Percentiles rank a stretch among this genome's conserved stretches.
Conservation (phyloP, 2,113 vertebrate species). For the Mohoua ochrocephala region DNA sequence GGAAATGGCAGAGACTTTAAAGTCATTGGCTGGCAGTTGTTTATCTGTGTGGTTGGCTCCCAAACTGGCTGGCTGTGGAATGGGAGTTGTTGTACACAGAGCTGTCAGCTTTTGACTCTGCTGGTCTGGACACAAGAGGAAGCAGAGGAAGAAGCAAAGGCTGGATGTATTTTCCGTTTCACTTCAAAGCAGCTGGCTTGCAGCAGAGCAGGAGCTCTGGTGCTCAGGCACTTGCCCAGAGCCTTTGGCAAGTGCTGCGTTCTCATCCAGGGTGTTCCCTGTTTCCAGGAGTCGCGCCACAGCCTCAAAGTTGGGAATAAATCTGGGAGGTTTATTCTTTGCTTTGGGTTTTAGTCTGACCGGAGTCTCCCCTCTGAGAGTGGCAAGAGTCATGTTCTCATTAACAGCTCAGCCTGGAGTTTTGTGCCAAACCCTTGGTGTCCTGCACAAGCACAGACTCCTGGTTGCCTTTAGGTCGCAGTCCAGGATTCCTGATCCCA, state of each 20-base stretch:
- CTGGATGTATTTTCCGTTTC: neutral
- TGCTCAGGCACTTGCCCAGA: neutral
- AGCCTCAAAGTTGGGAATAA: neutral
- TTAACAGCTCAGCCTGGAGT: neutral
- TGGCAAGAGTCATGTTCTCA: neutral
- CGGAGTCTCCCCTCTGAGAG: neutral
- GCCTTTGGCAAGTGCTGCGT: neutral
- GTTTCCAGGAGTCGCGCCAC: neutral
- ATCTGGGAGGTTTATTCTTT: neutral
- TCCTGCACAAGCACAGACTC: rapidly evolving
- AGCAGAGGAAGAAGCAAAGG: neutral
- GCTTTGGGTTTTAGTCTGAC: neutral
- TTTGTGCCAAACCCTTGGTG: neutral
- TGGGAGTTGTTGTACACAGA: neutral
- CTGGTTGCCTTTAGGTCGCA: neutral
- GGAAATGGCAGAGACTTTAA: neutral
- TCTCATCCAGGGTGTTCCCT: neutral
- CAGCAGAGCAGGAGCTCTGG: neutral
- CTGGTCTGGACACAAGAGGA: neutral
- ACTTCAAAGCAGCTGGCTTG: neutral
- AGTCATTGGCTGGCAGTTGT: neutral
- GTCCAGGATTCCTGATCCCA: neutral
- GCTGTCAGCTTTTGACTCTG: neutral
- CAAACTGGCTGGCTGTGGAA: neutral
- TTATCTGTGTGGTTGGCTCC: neutral